phyloP scores from a whole-genome alignment of 2,113 vertebrate species.

The Thryonomys swinderianus region DNA sequence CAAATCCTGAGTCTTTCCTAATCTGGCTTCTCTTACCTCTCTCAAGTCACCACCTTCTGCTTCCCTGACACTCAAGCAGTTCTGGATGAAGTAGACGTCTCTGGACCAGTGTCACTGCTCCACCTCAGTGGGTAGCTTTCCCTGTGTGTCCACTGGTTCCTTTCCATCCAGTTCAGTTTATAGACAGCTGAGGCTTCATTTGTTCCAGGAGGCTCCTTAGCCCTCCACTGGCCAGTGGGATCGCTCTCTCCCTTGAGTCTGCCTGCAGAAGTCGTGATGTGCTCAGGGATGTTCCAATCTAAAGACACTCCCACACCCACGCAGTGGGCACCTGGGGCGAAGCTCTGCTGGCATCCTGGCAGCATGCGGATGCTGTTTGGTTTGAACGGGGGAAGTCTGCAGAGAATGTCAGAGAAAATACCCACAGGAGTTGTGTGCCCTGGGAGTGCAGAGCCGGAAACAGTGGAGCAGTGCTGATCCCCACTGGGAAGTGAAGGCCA shows the following conservation, averaged over 20 bases:
- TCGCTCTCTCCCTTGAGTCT: background rate
- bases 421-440: fast-evolving
- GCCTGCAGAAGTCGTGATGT: background rate
- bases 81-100: background rate
- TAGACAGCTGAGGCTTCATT: background rate
- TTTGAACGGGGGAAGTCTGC: background rate
- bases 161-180: background rate
- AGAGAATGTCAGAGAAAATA: background rate
- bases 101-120: background rate
- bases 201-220: background rate
- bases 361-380: background rate
- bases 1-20: background rate
- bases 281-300: background rate
- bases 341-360: background rate
- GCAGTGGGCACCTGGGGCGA: too few species aligned
- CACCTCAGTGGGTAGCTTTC: background rate
- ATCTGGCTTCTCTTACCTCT: background rate
- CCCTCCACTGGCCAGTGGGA: background rate
- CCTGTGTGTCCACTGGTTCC: background rate
- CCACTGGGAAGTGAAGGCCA: background rate
- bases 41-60: fast-evolving
- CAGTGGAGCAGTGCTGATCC: background rate
- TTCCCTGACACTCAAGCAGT: background rate
- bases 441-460: background rate
- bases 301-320: background rate